These are phyloP conservation scores for Eulemur albifrons DNA, from an alignment of 2,797 vertebrate species.

Conservation along the genomic window DNA sequence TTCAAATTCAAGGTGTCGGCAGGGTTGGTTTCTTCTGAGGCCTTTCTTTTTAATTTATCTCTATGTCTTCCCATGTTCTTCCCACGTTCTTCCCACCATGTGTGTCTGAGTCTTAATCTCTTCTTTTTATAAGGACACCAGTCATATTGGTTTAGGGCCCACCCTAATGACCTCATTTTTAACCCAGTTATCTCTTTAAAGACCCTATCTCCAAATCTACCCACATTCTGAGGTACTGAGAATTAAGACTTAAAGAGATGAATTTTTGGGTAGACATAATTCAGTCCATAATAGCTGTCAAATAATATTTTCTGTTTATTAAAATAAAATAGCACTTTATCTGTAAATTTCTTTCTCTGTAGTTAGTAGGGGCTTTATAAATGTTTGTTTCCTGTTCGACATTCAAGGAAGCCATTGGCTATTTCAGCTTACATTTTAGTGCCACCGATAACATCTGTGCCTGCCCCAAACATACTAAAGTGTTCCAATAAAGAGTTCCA, in stretches of 20 bases:
- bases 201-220: neutral
- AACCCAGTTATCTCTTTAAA: neutral
- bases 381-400: neutral
- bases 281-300: neutral
- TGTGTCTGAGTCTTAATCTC: neutral
- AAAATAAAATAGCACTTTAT: neutral
- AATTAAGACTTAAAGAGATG: neutral
- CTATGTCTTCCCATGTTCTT: neutral
- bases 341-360: neutral
- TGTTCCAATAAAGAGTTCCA: neutral
- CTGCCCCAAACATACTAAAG: neutral
- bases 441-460: neutral
- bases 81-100: neutral
- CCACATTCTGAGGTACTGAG: neutral
- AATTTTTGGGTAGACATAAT: neutral
- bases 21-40: neutral
- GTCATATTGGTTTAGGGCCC: neutral
- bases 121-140: neutral
- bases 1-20: neutral
- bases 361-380: neutral
- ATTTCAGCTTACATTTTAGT: neutral
- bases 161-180: neutral
- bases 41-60: neutral
- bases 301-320: neutral
- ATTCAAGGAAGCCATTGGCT: neutral